phyloP scores from a whole-genome alignment of 2,797 vertebrate species.

The Hypotaenidia okinawae region DNA sequence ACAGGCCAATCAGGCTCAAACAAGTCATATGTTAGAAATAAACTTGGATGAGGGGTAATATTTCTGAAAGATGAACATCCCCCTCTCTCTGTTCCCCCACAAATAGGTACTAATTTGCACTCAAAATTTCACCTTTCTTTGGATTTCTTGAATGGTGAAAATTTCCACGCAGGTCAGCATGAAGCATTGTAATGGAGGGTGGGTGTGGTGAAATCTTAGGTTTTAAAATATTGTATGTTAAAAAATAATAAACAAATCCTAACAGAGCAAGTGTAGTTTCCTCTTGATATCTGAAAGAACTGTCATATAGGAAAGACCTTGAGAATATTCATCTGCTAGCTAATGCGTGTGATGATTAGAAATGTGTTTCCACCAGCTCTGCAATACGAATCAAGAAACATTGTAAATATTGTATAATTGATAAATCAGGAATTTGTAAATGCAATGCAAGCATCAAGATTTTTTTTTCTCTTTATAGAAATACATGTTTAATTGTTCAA shows the following conservation, averaged over 20 bases:
- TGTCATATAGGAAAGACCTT: background rate
- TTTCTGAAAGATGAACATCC: background rate
- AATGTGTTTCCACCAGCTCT: background rate
- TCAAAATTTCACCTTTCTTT: background rate
- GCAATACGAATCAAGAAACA: background rate
- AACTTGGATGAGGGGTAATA: background rate
- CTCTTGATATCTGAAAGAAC: background rate
- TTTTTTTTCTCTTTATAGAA: conserved; percentile 1
- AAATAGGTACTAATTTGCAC: background rate
- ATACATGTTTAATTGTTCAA: background rate
- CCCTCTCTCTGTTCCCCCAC: no score
- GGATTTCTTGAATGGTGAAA: background rate
- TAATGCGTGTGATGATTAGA: background rate
- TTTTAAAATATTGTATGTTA: background rate
- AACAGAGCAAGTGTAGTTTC: background rate
- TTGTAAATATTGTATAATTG: background rate
- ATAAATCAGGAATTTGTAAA: conserved; percentile 14
- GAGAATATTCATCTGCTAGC: background rate
- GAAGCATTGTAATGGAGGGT: background rate
- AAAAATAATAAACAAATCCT: background rate
- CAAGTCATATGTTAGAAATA: background rate
- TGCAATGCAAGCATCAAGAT: background rate
- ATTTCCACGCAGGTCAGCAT: background rate
- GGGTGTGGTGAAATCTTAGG: background rate
- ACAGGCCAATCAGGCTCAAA: background rate